Evolutionary conservation across 2,797 vertebrate species (phyloP), one percentile per base, ranked within the genome.

Genomic region (Argya squamiceps): DNA sequence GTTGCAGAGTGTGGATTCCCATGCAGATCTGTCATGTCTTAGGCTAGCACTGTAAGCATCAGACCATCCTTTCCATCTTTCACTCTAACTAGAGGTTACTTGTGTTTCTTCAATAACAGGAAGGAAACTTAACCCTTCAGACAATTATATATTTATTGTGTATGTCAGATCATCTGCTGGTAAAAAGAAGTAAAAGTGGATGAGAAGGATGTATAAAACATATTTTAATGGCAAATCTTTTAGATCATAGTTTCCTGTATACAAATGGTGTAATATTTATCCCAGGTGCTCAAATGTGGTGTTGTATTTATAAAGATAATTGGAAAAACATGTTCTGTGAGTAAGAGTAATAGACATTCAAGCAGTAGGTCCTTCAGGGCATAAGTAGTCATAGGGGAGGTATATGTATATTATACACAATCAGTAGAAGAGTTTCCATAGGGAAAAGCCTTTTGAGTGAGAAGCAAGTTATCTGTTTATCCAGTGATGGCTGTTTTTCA

Each of bases 271-370:
- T 94, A 96, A 93, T 96, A 79, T 92, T 93, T 94, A 84, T 96
- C 82, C 97, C 94, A 93, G 92, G 93, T 96, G 93, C 59, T 89
- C 74, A 29, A 59, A 92, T 70, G 86, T 71, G 81, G 79, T 91
- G 63, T n/a, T 93, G 89, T 79, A 93, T 97, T 97, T 96, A 88
- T 88, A 91, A 93, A 92, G 94, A 93, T 92, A 96, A 96, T 95
- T 95, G 92, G 86, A 96, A 96, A 97, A 96, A 65, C 91, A 86
- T 96, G 92, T 94, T 96, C 81, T 76, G 50, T 89, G 79, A 91
- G 64, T 94, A 83, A 77, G 50, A 71, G 81, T 83, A 96, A 94
- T 68, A 95, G 93, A 74, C 75, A 52, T 67, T 82, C 59, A 93
- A 43, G 83, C 89, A 81, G 49, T 79, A 64, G 74, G 83, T 91